These are phyloP conservation scores for Drosophila anomelani DNA, from an alignment of 2,888 invertebrate genomes.

Conservation along the genomic window DNA sequence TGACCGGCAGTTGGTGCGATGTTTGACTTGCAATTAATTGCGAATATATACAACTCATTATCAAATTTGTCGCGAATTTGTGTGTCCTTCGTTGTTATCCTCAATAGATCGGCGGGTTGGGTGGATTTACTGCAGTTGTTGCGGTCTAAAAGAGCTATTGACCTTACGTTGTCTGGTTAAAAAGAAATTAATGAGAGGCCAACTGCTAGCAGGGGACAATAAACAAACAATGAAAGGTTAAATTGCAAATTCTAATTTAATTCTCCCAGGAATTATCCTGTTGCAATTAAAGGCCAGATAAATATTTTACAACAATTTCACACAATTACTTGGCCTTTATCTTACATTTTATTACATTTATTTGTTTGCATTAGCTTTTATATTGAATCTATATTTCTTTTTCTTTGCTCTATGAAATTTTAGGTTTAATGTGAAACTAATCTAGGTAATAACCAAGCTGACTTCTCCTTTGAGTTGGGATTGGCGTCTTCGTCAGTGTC, in stretches of 20 bases:
- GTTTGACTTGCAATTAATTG: constrained; percentile 79
- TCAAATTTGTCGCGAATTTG: constrained; percentile 78
- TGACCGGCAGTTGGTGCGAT: constrained; percentile 76
- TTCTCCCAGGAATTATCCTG: neutral
- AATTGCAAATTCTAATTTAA: neutral
- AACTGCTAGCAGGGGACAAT: neutral
- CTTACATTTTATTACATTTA: neutral
- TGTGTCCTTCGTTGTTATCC: constrained; percentile 39
- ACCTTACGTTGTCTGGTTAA: constrained; percentile 10
- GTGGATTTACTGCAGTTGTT: constrained; percentile 19
- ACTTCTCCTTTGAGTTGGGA: constrained; percentile 8
- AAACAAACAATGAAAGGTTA: neutral
- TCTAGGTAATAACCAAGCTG: constrained; percentile 1
- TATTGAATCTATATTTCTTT: neutral
- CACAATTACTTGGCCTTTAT: neutral
- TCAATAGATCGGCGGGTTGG: neutral
- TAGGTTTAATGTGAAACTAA: neutral
- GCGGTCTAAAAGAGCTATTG: constrained; percentile 17
- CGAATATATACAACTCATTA: constrained; percentile 64
- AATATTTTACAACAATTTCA: neutral
- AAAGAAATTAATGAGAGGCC: constrained; percentile 16
- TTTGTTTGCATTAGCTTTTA: neutral
- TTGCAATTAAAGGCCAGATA: neutral
- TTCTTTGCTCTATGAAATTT: neutral
- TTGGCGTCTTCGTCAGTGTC: constrained; percentile 51